These are phyloP conservation scores for Wiebesia pumilae DNA, from an alignment of 1,140 invertebrate species.

Conservation along the genomic window DNA sequence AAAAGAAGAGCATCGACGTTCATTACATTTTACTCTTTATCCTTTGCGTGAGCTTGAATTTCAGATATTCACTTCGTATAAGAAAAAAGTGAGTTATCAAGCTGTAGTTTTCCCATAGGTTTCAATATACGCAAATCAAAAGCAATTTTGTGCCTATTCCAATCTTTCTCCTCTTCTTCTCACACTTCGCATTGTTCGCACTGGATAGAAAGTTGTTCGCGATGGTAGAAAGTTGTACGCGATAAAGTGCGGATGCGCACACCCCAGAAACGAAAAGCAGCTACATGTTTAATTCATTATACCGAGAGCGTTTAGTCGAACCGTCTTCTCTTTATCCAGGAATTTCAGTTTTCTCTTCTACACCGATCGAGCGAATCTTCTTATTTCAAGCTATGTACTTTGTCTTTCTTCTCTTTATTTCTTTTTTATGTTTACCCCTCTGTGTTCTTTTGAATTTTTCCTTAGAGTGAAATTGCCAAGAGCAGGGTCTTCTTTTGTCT, in stretches of 20 bases:
- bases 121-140: slow-evolving; percentile 51
- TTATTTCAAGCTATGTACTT: slow-evolving; percentile 39
- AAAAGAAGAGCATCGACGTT: too few species aligned
- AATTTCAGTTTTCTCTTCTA: slow-evolving; percentile 37
- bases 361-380: slow-evolving; percentile 48
- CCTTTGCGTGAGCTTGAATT: neutral
- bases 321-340: slow-evolving; percentile 37
- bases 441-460: slow-evolving; percentile 1
- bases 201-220: slow-evolving; percentile 12
- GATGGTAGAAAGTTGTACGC: neutral
- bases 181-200: neutral
- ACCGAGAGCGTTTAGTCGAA: slow-evolving; percentile 53
- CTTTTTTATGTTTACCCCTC: neutral
- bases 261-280: slow-evolving; percentile 41
- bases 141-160: slow-evolving; percentile 56
- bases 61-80: neutral
- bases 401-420: neutral
- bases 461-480: neutral
- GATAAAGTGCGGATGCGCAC: neutral
- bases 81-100: neutral
- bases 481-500: slow-evolving; percentile 18
- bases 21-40: neutral
- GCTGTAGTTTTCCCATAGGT: neutral
- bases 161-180: neutral
- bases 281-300: slow-evolving; percentile 63